Evolutionary conservation across 2,113 vertebrate species (phyloP).

Genomic region (Tyto alba): DNA sequence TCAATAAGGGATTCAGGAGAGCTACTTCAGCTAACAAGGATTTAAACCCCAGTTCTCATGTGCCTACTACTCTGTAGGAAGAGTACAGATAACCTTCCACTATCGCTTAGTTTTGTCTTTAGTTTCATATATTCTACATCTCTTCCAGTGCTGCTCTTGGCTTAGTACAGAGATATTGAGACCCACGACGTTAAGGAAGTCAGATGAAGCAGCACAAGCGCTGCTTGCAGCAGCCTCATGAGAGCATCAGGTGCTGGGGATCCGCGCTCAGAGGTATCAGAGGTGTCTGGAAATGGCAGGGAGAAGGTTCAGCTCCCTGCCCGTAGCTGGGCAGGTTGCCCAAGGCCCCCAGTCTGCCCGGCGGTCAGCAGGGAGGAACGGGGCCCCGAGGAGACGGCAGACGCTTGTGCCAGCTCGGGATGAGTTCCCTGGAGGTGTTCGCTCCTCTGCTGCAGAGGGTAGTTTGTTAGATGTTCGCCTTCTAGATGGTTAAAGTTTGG

Average conservation of each 20-base stretch:
- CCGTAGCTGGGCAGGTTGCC: neutral
- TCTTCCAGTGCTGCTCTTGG: neutral
- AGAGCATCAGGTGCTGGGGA: neutral
- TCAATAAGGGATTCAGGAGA: neutral
- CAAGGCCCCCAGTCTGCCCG: neutral
- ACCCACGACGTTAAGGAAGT: neutral
- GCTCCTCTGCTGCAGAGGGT: neutral
- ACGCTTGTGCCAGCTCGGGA: neutral
- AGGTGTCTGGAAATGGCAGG: neutral
- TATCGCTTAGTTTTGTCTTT: neutral
- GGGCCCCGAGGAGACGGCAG: neutral
- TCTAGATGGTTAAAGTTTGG: neutral
- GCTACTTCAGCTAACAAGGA: neutral
- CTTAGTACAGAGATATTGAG: neutral
- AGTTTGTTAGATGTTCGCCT: too few species aligned
- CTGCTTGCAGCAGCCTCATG: neutral
- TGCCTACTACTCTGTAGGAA: neutral
- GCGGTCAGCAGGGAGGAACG: neutral
- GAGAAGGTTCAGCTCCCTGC: neutral
- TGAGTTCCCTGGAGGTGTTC: neutral
- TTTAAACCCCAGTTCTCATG: neutral
- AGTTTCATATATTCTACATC: neutral
- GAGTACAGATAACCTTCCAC: neutral
- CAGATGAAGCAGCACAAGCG: neutral
- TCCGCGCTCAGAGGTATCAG: accelerated